Evolutionary conservation across 2,113 vertebrate genomes (phyloP).

Genomic region (Cromileptes altivelis): DNA sequence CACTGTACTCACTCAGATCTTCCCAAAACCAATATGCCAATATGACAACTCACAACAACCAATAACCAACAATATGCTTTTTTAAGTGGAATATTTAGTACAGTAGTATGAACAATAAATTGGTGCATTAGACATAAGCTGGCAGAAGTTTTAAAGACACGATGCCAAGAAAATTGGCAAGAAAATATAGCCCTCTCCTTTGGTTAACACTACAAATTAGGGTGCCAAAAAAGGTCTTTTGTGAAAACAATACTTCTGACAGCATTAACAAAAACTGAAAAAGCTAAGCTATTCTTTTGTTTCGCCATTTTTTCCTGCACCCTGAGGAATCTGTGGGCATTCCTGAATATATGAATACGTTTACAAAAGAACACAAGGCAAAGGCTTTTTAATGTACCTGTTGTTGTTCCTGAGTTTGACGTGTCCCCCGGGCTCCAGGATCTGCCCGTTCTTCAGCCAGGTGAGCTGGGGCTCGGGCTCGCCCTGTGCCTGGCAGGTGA

Average conservation of each 20-base stretch:
- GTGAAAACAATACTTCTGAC: background rate
- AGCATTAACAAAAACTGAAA: no score
- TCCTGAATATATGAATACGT: background rate
- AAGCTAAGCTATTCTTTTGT: no score
- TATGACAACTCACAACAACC: no score
- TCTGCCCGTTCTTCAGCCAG: conserved; percentile 97
- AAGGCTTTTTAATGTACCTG: conserved; percentile 83
- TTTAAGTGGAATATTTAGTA: background rate
- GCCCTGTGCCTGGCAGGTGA: conserved; percentile 95
- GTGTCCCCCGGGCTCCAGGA: conserved; percentile 92
- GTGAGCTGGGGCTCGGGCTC: conserved; percentile 95
- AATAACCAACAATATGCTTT: no score
- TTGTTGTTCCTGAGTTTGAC: conserved; percentile 98
- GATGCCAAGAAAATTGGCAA: background rate
- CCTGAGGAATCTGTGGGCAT: background rate
- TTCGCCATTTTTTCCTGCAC: background rate
- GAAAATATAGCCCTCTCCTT: background rate
- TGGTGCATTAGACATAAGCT: background rate
- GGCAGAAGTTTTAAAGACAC: background rate
- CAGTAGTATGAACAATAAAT: background rate
- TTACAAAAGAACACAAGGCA: background rate
- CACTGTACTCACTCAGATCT: no score
- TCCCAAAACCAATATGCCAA: no score
- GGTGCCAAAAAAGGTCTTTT: background rate
- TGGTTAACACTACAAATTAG: background rate